phyloP scores from a whole-genome alignment of 2,888 invertebrate genomes.

The Acronicta alni region DNA sequence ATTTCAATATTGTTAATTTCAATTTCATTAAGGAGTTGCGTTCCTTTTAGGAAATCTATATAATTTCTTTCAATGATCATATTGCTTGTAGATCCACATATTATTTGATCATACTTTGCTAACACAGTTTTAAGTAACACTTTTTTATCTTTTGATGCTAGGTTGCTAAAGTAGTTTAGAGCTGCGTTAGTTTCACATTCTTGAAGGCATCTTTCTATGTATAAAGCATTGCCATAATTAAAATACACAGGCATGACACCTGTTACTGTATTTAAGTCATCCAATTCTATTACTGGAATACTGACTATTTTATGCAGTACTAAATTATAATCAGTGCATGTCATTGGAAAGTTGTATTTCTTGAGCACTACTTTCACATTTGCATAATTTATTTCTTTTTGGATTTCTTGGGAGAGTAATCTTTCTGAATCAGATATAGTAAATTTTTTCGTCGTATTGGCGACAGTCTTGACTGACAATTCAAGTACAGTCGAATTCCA shows the following conservation, averaged over 20 bases:
- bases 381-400: conserved; percentile 81
- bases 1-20: conserved; percentile 75
- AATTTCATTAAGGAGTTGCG: conserved; percentile 67
- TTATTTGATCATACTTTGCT: conserved; percentile 81
- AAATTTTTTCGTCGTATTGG: conserved; percentile 75
- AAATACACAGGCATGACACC: conserved; percentile 71
- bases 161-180: conserved; percentile 74
- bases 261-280: conserved; percentile 78
- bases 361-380: conserved; percentile 83
- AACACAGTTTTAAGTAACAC: conserved; percentile 72
- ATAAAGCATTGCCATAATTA: conserved; percentile 76
- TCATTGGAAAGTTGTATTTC: conserved; percentile 83
- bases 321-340: conserved; percentile 77
- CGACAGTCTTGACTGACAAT: conserved; percentile 75
- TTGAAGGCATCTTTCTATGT: conserved; percentile 78
- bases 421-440: conserved; percentile 77
- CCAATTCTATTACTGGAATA: conserved; percentile 69
- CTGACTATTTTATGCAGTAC: conserved; percentile 80
- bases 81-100: conserved; percentile 65
- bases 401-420: conserved; percentile 76
- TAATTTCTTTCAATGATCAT: conserved; percentile 78
- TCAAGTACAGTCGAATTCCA: conserved; percentile 76
- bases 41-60: conserved; percentile 84
- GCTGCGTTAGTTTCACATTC: conserved; percentile 79
- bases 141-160: conserved; percentile 71